Base-by-base conservation (phyloP, 2,113 vertebrate species). In the Lepisosteus osseus region DNA sequence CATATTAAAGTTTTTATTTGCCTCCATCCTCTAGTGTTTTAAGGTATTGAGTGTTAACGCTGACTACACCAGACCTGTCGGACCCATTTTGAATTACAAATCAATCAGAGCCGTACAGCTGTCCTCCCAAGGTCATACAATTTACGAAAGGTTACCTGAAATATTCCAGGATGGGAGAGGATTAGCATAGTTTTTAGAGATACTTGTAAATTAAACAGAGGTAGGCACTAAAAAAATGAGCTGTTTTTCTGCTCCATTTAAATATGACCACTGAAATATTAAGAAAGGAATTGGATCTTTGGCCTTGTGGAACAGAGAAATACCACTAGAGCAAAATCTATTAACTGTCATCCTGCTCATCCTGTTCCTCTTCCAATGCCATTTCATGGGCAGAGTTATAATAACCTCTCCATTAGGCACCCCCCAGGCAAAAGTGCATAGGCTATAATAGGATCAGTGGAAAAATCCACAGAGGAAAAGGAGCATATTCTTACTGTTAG, bases 121-220 rank as follows among this genome's bases (percentile, higher is more conserved):
- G 89, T 90, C 91, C 89, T 90, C 84, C 88, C 94, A 96, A 97
- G 96, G 95, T 97, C 95, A 94, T 89, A 83, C 87, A 90, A 93
- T 96, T 97, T 96, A 94, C 92, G 90, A 93, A 94, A 96, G 95
- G 94, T 95, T 93, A 94, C 86, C 77, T 41, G 81, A 87, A 69
- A 72, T 87, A 90, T 92, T 86, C 85, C 85, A 89, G 88, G 87
- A 76, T 85, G 86, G 87, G 85, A 54, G 17, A 78, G 86, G 92
- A 97, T 97, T 97, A 97, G 92, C 95, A 95, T 96, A 92, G 91
- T 93, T 91, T 90, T 89, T 89, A 89, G 92, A 90, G 88, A 88
- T 89, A 90, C 80, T 86, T 93, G 88, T 90, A 94, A 94, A 95
- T 94, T 92, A 92, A 94, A 90, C 85, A 85, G 86, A 86, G 77